Conservation (phyloP, 2,888 invertebrate genomes). For the Chloroclystis v-ata region DNA sequence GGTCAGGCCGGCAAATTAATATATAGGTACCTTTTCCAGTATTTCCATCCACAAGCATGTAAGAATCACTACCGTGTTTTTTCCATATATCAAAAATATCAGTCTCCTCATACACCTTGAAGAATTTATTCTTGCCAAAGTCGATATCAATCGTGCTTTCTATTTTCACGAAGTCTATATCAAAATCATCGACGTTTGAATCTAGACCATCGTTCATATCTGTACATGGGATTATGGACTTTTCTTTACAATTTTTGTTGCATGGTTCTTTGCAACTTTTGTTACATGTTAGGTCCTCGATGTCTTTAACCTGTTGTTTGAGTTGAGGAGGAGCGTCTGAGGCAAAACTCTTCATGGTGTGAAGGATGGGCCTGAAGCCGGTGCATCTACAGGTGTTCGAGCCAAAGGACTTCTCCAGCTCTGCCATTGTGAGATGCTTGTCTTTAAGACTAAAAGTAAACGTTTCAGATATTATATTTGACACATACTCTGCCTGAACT, state of each 20-base stretch:
- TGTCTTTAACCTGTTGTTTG: slow-evolving; percentile 66
- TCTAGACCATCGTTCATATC: not conserved
- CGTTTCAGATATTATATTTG: too few relatives aligned
- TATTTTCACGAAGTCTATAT: slow-evolving; percentile 35
- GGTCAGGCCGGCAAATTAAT: too few relatives aligned
- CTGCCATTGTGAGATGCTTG: slow-evolving; percentile 79
- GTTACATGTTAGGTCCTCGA: slow-evolving; percentile 55
- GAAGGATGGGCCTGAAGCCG: slow-evolving; percentile 86
- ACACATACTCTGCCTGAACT: too few relatives aligned
- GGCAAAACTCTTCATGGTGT: slow-evolving; percentile 86
- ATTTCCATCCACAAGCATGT: slow-evolving; percentile 82
- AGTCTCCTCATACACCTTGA: slow-evolving; percentile 63
- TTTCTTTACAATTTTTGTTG: slow-evolving; percentile 12
- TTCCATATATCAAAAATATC: slow-evolving; percentile 69
- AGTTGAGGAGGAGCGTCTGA: slow-evolving; percentile 77
- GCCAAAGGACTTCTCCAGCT: slow-evolving; percentile 85
- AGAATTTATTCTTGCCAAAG: slow-evolving; percentile 65
- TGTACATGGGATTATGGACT: not conserved
- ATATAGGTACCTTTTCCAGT: slow-evolving; percentile 81
- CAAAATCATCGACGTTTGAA: slow-evolving; percentile 35
- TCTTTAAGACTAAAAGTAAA: slow-evolving; percentile 59
- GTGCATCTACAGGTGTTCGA: slow-evolving; percentile 89
- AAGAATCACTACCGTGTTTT: slow-evolving; percentile 61
- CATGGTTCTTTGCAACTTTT: slow-evolving; percentile 29
- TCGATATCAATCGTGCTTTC: slow-evolving; percentile 63